phyloP scores from a whole-genome alignment of 2,797 vertebrate genomes.

The Sciurus vulgaris region DNA sequence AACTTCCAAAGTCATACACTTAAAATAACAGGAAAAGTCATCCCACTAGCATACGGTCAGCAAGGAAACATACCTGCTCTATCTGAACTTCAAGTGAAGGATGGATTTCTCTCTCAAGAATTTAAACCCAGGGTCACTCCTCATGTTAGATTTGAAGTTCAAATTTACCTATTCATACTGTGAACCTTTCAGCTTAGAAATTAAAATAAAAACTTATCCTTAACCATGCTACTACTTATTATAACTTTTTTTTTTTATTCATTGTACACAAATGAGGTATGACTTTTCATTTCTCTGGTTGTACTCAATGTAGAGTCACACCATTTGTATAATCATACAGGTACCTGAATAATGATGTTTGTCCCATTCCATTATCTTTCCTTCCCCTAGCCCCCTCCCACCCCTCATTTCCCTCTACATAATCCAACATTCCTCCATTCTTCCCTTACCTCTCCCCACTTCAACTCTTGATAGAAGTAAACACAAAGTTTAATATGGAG shows the following conservation, averaged over 20 bases:
- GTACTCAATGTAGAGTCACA: too few relatives aligned
- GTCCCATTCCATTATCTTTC: too few relatives aligned
- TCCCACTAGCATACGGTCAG: neutral
- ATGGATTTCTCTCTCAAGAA: neutral
- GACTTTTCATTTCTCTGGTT: too few relatives aligned
- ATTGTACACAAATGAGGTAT: too few relatives aligned
- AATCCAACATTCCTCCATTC: too few relatives aligned
- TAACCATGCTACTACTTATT: neutral
- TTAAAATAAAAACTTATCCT: slow-evolving; percentile 11
- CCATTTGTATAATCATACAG: too few relatives aligned
- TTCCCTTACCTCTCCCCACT: neutral
- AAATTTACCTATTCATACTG: neutral
- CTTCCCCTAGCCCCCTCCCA: too few relatives aligned
- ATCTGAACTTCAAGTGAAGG: neutral
- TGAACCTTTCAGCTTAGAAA: neutral
- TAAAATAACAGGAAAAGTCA: slow-evolving; percentile 42
- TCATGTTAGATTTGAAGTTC: neutral
- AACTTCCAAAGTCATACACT: neutral
- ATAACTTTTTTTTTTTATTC: too few relatives aligned
- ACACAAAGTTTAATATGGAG: neutral
- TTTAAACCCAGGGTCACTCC: neutral
- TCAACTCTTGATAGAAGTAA: neutral
- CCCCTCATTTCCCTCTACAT: too few relatives aligned
- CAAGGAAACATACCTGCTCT: neutral
- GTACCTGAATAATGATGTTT: too few relatives aligned